Conservation (phyloP, 2,113 vertebrate genomes). For the Sebastes fasciatus region DNA sequence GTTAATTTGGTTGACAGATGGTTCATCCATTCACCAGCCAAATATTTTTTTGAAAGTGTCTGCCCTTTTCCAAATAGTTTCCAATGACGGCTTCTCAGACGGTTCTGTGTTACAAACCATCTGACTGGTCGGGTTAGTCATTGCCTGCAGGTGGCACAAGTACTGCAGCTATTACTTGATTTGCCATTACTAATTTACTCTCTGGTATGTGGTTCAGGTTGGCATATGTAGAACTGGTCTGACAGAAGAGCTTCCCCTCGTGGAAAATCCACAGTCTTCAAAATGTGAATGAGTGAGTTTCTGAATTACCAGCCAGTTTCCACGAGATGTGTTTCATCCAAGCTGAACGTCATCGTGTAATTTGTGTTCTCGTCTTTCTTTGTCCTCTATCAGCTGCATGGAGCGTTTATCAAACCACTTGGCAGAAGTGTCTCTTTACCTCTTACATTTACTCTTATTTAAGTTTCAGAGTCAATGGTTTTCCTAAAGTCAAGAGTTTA, state of each 20-base stretch:
- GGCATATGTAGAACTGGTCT: neutral
- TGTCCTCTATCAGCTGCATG: neutral
- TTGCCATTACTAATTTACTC: neutral
- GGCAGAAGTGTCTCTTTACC: slow-evolving; percentile 62
- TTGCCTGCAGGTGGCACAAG: neutral
- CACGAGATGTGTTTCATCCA: neutral
- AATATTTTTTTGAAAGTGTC: too few species aligned
- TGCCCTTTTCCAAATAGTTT: too few species aligned
- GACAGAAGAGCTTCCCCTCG: neutral
- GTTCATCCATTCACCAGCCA: too few species aligned
- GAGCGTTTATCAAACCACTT: slow-evolving; percentile 44
- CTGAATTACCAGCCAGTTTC: neutral
- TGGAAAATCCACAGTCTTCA: neutral
- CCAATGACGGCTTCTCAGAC: too few species aligned
- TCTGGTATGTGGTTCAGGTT: neutral
- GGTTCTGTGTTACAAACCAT: too few species aligned
- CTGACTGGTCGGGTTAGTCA: too few species aligned
- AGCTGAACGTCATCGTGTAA: neutral
- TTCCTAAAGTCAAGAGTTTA: slow-evolving; percentile 55
- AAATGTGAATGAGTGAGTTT: slow-evolving; percentile 12
- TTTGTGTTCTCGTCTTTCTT: slow-evolving; percentile 8
- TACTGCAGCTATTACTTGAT: too few species aligned
- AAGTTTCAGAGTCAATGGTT: slow-evolving; percentile 61
- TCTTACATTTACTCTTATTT: slow-evolving; percentile 51
- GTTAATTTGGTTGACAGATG: too few species aligned